Evolutionary conservation across 2,113 vertebrate genomes (phyloP).

Genomic region (Chionis minor): DNA sequence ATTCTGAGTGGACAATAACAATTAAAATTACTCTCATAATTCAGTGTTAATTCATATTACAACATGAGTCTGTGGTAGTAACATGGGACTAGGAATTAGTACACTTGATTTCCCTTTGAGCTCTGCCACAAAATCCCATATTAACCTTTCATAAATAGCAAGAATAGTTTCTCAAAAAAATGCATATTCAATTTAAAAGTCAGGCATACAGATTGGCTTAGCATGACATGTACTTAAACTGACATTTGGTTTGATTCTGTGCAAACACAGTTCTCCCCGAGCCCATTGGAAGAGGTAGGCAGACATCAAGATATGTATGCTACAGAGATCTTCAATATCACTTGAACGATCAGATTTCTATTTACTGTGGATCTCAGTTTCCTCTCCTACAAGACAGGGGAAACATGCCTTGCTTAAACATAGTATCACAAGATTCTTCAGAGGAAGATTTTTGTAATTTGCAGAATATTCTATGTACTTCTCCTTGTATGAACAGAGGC

Average conservation of each 20-base stretch:
- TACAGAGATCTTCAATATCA: background rate
- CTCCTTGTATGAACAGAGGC: background rate
- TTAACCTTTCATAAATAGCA: background rate
- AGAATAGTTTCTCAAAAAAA: background rate
- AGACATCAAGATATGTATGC: background rate
- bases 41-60: background rate
- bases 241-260: background rate
- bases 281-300: background rate
- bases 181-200: background rate
- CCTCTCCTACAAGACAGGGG: background rate
- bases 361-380: background rate
- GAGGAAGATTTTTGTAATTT: background rate
- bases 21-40: background rate
- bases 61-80: background rate
- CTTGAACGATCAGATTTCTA: background rate
- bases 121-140: background rate
- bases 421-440: background rate
- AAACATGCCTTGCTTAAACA: background rate
- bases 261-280: background rate
- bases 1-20: background rate
- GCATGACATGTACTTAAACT: background rate
- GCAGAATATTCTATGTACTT: background rate
- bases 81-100: background rate
- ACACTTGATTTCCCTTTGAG: background rate
- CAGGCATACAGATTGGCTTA: background rate